Evolutionary conservation across 2,797 vertebrate species (phyloP), one percentile per base, ranked within the genome.

Genomic region (Acipenser transmontanus): DNA sequence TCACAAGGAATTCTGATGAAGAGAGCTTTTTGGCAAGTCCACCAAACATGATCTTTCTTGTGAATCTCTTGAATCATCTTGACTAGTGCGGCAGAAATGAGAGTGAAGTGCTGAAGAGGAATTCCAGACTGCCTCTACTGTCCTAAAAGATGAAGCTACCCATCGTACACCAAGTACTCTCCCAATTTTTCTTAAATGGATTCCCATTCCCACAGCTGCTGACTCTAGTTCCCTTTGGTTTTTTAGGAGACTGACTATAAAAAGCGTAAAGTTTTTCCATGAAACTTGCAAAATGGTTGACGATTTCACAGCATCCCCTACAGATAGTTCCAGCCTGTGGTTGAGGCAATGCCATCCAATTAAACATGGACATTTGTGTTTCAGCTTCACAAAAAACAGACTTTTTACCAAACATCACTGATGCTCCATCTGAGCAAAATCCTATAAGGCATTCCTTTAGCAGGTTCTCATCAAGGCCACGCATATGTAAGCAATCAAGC

Each of bases 321-420:
- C 48, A 51, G 61, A 68, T 62, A 50, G 69, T 49, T 17, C 57
- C 64, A 71, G 11, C 34, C 72, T 69, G 57, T 68, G 20, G 68
- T 70, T 70, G 66, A 63, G 64, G 68, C 67, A 64, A 49, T 77
- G 67, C 74, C 70, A 74, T 66, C 72, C 72, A 67, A 68, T 57
- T 49, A 6, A 50, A 72, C 74, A 73, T 74, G 71, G 69, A 69
- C 72, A 51, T 54, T 63, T 49, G 50, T 12, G 59, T 49, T 12
- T 49, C 17, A 66, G 47, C 47, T 59, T 66, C 11, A 47, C 10
- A 17, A 48, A 59, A 1, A 49, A 51, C 51, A 57, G 12, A 7
- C 56, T 66, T 66, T 59, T 47, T 49, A 14, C 54, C 54, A 61
- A 71, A 72, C 65, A 63, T 65, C 71, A 70, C 77, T 68, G 69